These are phyloP conservation scores for Drosophila dunni DNA, from an alignment of 1,140 invertebrate species.

Conservation along the genomic window DNA sequence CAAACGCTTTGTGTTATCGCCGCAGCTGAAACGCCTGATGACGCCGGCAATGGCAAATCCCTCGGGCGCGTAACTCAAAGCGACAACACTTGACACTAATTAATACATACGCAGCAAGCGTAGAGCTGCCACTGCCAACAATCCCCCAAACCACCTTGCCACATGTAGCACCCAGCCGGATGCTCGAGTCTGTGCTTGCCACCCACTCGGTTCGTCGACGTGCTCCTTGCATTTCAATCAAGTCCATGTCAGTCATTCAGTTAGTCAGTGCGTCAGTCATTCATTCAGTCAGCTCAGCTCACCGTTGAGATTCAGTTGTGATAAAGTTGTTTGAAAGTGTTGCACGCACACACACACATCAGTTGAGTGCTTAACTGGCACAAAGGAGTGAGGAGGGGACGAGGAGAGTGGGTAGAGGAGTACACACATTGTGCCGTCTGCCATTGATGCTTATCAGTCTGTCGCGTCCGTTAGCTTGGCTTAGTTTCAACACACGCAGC, in stretches of 20 bases:
- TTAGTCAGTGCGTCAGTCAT: neutral
- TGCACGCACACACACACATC: slow-evolving; percentile 58
- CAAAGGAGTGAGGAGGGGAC: slow-evolving; percentile 22
- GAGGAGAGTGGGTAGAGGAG: neutral
- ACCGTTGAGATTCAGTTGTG: slow-evolving; percentile 67
- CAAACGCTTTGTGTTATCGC: slow-evolving; percentile 77
- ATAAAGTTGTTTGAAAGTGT: slow-evolving; percentile 83
- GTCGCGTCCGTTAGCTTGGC: slow-evolving; percentile 63
- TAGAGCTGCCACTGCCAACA: slow-evolving; percentile 5
- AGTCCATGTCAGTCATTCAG: slow-evolving; percentile 66
- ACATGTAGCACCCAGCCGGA: neutral
- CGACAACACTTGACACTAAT: slow-evolving; percentile 83
- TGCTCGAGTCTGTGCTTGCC: slow-evolving; percentile 40
- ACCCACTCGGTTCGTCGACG: slow-evolving; percentile 73
- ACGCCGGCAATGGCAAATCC: slow-evolving; percentile 59
- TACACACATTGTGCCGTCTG: slow-evolving; percentile 59
- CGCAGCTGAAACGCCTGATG: slow-evolving; percentile 32
- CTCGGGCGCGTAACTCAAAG: slow-evolving; percentile 80
- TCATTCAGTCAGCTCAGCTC: slow-evolving; percentile 51
- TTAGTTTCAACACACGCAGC: slow-evolving; percentile 69
- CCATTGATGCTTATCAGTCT: slow-evolving; percentile 68
- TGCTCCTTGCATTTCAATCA: slow-evolving; percentile 79
- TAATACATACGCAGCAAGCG: slow-evolving; percentile 75
- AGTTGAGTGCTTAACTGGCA: slow-evolving; percentile 75
- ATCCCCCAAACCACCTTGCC: neutral